Base-by-base conservation (phyloP, 2,113 vertebrate genomes). In the Gulo gulo region DNA sequence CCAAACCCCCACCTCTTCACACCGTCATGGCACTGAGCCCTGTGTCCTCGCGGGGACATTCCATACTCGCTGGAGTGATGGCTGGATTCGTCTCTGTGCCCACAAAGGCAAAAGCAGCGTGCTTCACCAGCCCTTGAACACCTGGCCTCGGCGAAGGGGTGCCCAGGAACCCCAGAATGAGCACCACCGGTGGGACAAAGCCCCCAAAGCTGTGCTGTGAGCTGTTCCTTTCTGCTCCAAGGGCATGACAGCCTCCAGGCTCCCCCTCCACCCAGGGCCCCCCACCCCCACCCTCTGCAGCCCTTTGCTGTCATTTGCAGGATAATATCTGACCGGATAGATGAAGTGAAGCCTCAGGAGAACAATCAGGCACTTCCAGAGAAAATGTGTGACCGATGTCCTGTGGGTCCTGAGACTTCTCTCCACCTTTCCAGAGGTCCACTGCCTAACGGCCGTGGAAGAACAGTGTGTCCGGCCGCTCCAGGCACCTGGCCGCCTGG, bases 401-500 rank as follows among this genome's bases (percentile, higher is more conserved):
- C 97, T 88, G 94, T 69, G 98, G 96, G 67, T 83, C 94, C 88
- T 84, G 81, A 63, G 83, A 97, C 97, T 97, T 76, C 96, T 98
- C 96, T 93, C 98, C 98, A 94, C 97, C 91, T 67, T 97, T 88
- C 95, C 98, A 94, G 92, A 94, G 97, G 97, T 96, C 97, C 95
- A 61, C 65, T 34, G 61, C 97, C 96, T 96, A 97, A 90, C 42
- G 83, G 97, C 97, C 97, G 63, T 76, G 88, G 98, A 97, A 97
- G 93, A 98, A 97, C 93, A 98, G 97, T 95, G 96, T 98, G 98
- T 98, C 98, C 98, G 97, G 97, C 97, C 69, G 45, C 91, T 97
- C 91, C 80, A 93, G 97, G 96, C 92, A 65, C 97, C 97, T 96
- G 94, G 97, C 98, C 81, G 83, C 94, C 97, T 81, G 59, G 98